A percentile compares a stretch with the other conserved stretches of the same genome.
phyloP scores from a whole-genome alignment of 1,140 invertebrate species.

The Lutraria rhynchaena region DNA sequence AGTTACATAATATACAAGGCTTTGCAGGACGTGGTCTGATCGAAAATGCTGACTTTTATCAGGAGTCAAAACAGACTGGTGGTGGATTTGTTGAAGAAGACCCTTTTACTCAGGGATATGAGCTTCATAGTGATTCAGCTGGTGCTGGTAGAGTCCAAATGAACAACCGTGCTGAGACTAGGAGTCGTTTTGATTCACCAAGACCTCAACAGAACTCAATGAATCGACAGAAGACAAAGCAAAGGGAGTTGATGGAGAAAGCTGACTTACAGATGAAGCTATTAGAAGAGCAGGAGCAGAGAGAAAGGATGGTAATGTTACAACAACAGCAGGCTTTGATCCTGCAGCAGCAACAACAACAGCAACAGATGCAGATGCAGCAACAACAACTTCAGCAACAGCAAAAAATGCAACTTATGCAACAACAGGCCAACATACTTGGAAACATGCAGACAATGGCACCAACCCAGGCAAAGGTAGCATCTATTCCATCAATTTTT shows the following conservation, averaged over 20 bases:
- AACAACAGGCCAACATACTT: conserved; percentile 28
- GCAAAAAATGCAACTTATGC: conserved; percentile 25
- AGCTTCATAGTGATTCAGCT: background rate
- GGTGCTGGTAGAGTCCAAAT: background rate
- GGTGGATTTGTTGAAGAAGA: conserved; percentile 14
- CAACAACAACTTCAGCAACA: conserved; percentile 16
- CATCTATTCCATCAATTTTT: conserved; percentile 29
- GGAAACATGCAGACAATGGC: background rate
- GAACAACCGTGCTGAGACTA: background rate
- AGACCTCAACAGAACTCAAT: background rate
- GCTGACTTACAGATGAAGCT: conserved; percentile 47
- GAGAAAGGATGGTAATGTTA: conserved; percentile 7
- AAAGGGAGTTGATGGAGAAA: conserved; percentile 39
- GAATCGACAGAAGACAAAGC: background rate
- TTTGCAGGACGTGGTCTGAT: too few relatives aligned
- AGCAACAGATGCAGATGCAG: conserved; percentile 9
- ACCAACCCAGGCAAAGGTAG: background rate
- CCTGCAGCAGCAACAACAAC: conserved; percentile 23
- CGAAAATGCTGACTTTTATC: too few relatives aligned
- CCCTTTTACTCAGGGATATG: background rate
- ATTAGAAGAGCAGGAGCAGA: conserved; percentile 21
- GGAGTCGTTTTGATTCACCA: background rate
- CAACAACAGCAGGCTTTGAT: conserved; percentile 40
- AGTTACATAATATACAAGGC: too few relatives aligned
- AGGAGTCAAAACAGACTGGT: background rate